These are phyloP conservation scores for Zenarchopterus dispar DNA, from an alignment of 2,797 vertebrate species.

Conservation along the genomic window DNA sequence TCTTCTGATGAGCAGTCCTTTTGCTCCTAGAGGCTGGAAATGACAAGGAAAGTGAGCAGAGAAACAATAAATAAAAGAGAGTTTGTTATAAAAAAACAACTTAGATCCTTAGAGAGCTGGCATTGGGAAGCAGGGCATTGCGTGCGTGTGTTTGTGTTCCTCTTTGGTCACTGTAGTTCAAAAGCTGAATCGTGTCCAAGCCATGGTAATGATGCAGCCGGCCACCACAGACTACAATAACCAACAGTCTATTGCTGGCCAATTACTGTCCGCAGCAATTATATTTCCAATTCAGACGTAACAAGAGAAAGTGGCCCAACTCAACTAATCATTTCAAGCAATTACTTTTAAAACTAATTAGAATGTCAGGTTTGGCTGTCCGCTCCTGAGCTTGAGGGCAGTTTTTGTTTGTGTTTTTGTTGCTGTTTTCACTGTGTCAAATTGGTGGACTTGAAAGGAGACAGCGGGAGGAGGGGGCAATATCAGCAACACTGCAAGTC, in stretches of 20 bases:
- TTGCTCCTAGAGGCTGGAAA: constrained; percentile 51
- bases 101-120: constrained; percentile 75
- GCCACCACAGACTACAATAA: constrained; percentile 83
- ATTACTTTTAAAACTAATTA: constrained; percentile 86
- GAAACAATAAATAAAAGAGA: constrained; percentile 34
- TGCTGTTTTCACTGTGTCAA: constrained; percentile 79
- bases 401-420: constrained; percentile 81
- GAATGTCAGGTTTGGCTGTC: constrained; percentile 78
- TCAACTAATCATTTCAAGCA: constrained; percentile 86
- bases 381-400: constrained; percentile 64
- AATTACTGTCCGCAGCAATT: constrained; percentile 84
- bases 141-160: constrained; percentile 83
- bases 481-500: constrained; percentile 70
- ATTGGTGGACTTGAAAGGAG: constrained; percentile 70
- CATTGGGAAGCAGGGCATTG: constrained; percentile 76
- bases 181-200: constrained; percentile 81
- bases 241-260: constrained; percentile 81
- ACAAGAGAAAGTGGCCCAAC: constrained; percentile 80
- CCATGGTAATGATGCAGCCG: constrained; percentile 79
- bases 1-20: constrained; percentile 42
- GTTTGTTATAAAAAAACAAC: constrained; percentile 62
- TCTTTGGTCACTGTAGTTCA: constrained; percentile 79
- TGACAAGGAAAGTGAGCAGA: constrained; percentile 44
- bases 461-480: constrained; percentile 54
- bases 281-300: constrained; percentile 85